Base-by-base conservation (phyloP, 2,113 vertebrate genomes). In the Heterotilapia buettikoferi region DNA sequence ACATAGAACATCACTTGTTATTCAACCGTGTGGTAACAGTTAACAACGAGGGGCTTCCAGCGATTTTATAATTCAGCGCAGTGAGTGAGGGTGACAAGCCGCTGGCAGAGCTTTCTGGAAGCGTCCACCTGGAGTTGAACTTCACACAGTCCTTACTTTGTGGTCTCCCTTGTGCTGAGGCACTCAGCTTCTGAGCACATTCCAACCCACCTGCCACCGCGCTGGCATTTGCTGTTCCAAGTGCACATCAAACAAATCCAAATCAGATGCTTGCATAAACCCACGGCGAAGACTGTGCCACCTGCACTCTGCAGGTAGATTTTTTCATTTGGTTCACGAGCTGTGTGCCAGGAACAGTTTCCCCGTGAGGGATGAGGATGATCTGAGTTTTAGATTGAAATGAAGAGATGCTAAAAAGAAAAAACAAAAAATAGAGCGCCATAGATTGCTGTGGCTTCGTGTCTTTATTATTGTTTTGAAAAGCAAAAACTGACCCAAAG, bases 191-290 rank as follows among this genome's bases (percentile, higher is more conserved):
- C 89, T 95, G 92, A 96, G 91, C 90, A 52, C 81, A 90, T 91
- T 96, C 93, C 93, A 95, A 88, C 88, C 94, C 95, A 96, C 94
- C 95, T 95, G 95, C 92, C 91, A 90, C 90, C 83, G 7, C 61
- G 66, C 76, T 86, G 88, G 90, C 82, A 59, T 95, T 94, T 82
- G 91, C 94, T 81, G 85, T 84, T 90, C 89, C 90, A 88, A 89
- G 86, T 57, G 9, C 92, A 96, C 95, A 95, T 96, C 93, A 96
- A 94, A 96, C 79, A 83, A 85, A 93, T 93, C 93, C 86, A 90
- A 95, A 93, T 92, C 92, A 93, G 88, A 87, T 89, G 84, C 59
- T 80, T 33, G 84, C 68, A 84, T 84, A 84, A 88, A 93, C 21
- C 78, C 83, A 78, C 57, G 87, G 86, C n/a, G 40, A 87, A 86